These are phyloP conservation scores for Alitta virens DNA, from an alignment of 2,888 invertebrate species.

Conservation along the genomic window DNA sequence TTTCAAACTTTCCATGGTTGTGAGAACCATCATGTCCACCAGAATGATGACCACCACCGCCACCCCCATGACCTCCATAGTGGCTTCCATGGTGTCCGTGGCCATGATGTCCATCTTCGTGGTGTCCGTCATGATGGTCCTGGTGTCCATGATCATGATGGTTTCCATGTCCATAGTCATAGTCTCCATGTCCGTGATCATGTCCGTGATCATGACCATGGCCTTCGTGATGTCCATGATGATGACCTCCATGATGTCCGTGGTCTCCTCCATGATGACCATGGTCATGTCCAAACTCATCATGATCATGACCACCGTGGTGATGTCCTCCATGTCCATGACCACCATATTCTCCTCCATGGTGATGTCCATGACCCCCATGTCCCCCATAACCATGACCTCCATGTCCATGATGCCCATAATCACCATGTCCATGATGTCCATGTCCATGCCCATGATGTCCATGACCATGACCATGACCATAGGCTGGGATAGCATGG, in stretches of 20 bases:
- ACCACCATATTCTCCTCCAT: background rate
- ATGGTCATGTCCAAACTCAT: background rate
- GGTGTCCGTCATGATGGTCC: conserved; percentile 1
- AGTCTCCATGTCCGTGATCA: background rate
- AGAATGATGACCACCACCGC: background rate
- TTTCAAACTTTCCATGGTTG: too few species aligned
- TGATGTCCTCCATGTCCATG: background rate
- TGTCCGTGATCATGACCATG: background rate
- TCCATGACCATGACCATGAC: background rate
- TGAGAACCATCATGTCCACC: background rate
- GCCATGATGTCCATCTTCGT: background rate
- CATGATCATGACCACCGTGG: background rate
- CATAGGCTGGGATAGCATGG: too few species aligned
- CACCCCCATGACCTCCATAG: background rate
- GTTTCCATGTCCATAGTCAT: too few species aligned
- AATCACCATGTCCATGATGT: background rate
- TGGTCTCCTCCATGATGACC: background rate
- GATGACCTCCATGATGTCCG: background rate
- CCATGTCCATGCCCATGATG: background rate
- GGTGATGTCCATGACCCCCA: background rate
- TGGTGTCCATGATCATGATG: conserved; percentile 1
- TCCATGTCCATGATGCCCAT: background rate
- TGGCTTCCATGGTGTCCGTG: background rate
- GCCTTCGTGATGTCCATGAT: background rate
- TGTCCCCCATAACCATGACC: background rate